Evolutionary conservation across 2,888 invertebrate species (phyloP).

Genomic region (Alloplasta piceator): DNA sequence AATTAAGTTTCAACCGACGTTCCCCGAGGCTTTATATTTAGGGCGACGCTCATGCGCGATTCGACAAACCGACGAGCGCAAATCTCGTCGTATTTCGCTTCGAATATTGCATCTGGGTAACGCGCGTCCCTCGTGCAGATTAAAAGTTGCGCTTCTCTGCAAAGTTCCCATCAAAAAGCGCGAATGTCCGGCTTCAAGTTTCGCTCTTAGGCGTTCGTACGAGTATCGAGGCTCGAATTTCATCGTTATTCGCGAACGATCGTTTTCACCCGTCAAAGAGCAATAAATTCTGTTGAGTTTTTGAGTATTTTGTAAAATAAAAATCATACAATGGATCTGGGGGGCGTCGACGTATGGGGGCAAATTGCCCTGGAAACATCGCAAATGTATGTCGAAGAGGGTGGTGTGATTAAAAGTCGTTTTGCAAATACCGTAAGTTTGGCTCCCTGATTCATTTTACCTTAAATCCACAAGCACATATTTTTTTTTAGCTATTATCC

Average conservation of each 20-base stretch:
- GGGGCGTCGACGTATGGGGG: slow-evolving; percentile 92
- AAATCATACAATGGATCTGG: slow-evolving; percentile 86
- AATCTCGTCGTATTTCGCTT: slow-evolving; percentile 72
- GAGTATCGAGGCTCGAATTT: slow-evolving; percentile 9
- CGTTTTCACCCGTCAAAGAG: neutral
- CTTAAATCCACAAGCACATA: neutral
- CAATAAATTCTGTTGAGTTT: slow-evolving; percentile 2
- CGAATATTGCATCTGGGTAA: slow-evolving; percentile 71
- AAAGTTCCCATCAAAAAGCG: slow-evolving; percentile 24
- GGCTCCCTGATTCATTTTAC: neutral
- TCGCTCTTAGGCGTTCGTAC: neutral
- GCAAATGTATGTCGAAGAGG: slow-evolving; percentile 93
- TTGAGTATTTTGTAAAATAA: slow-evolving; percentile 4
- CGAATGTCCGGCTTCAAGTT: slow-evolving; percentile 35
- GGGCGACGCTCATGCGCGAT: slow-evolving; percentile 81
- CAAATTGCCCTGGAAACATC: slow-evolving; percentile 94
- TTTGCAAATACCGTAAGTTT: slow-evolving; percentile 92
- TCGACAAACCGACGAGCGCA: slow-evolving; percentile 75
- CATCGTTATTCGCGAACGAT: neutral
- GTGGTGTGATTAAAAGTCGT: slow-evolving; percentile 90
- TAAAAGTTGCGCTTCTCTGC: slow-evolving; percentile 40
- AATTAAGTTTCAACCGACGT: slow-evolving; percentile 77
- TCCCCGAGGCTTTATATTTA: slow-evolving; percentile 81
- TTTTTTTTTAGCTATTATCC: neutral
- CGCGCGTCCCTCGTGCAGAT: slow-evolving; percentile 50